Evolutionary conservation across 2,888 invertebrate genomes (phyloP), one percentile per base, ranked within the genome.

Genomic region (Diaphora mendica): DNA sequence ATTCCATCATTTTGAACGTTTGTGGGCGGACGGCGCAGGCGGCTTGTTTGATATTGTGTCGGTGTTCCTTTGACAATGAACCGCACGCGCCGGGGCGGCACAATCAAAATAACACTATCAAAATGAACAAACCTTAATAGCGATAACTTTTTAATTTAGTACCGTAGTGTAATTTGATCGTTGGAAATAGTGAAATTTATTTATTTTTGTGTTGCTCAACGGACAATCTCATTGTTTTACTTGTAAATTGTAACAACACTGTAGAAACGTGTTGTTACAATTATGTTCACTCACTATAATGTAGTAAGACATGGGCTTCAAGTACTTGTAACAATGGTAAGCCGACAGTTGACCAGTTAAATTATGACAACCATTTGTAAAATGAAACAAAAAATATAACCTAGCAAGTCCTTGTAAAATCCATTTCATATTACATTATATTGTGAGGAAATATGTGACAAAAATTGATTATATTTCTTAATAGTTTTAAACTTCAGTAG

Each of bases 151-250:
- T 72, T 76, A n/a, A 68, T 77, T 77, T 81, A 85, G 73, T 71
- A 69, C 64, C 42, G 30, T 76, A 79, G 69, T 64, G 42, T 75
- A 77, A 64, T 73, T 81, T 82, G 80, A 82, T 83, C 82, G 83
- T 77, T 71, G 71, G 77, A 75, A n/a, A 71, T 78, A 71, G 76
- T 77, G 68, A 66, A 75, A 68, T 75, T 68, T 65, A 71, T 77
- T 77, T 72, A 69, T 75, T 77, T 73, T 79, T 85, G 66, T 85
- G 81, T 86, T 86, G 89, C 88, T 89, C 87, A 89, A 86, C 68
- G 69, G 69, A 81, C 82, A 88, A 88, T 86, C 84, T 86, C 81
- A 79, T 75, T 51, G 68, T 76, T 82, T 75, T 77, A 74, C 82
- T 82, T 84, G 79, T 79, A 79, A 75, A 79, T 76, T 23, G 26